Percentiles rank a stretch among this genome's conserved stretches.
phyloP scores from a whole-genome alignment of 2,888 invertebrate species.

The Cephonodes hylas region DNA sequence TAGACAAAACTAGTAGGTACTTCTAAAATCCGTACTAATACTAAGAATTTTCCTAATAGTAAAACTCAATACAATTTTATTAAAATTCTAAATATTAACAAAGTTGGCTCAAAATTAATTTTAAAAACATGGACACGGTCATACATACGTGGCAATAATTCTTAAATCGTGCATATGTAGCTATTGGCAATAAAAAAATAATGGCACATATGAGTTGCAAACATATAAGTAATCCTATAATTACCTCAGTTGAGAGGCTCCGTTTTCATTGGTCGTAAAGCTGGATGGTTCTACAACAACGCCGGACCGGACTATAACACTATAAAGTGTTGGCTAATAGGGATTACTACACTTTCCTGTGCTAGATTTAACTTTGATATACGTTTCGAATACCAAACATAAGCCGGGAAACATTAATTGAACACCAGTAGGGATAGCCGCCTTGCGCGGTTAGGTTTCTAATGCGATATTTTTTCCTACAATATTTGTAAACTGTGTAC shows the following conservation, averaged over 20 bases:
- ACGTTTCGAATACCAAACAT: slow-evolving; percentile 6
- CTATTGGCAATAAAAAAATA: slow-evolving; percentile 2
- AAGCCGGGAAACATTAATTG: neutral
- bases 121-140: too few relatives aligned
- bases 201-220: slow-evolving; percentile 31
- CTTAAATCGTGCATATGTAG: neutral
- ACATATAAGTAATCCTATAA: slow-evolving; percentile 72
- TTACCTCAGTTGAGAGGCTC: slow-evolving; percentile 64
- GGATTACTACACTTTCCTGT: slow-evolving; percentile 66
- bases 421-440: neutral
- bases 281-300: slow-evolving; percentile 65
- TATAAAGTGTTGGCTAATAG: slow-evolving; percentile 73
- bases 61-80: too few relatives aligned
- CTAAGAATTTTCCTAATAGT: too few relatives aligned
- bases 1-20: too few relatives aligned
- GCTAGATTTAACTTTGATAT: slow-evolving; percentile 59
- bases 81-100: too few relatives aligned
- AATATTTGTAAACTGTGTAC: neutral
- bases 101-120: too few relatives aligned
- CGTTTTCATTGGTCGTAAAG: slow-evolving; percentile 75
- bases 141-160: neutral
- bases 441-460: neutral
- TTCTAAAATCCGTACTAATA: too few relatives aligned
- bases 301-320: slow-evolving; percentile 62
- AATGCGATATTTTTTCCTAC: neutral